A percentile compares a stretch with the other conserved stretches of the same genome.
Evolutionary conservation across 2,888 invertebrate genomes (phyloP).

Genomic region (Phengaris alcon): DNA sequence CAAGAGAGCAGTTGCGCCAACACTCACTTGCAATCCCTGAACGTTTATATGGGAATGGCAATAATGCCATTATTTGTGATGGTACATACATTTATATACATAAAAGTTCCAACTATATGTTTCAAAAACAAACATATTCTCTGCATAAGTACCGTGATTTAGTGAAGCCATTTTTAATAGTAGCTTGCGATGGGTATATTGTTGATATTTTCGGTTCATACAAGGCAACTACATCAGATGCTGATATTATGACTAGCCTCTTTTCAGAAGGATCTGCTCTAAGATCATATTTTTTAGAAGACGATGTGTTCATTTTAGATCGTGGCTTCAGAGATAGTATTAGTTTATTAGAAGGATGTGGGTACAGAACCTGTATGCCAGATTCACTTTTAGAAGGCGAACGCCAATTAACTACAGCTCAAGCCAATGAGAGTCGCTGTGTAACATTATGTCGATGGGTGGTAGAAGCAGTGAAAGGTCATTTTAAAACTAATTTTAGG

Average conservation of each 20-base stretch:
- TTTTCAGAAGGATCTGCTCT: neutral
- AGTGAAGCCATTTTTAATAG: conserved; percentile 13
- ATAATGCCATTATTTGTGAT: too few species aligned
- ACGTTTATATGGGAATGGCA: too few species aligned
- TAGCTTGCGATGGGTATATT: conserved; percentile 2
- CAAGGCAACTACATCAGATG: conserved; percentile 3
- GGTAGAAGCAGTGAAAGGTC: conserved; percentile 3
- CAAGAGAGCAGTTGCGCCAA: neutral
- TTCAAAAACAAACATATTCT: conserved; percentile 17
- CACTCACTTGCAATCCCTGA: neutral
- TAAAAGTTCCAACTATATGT: neutral
- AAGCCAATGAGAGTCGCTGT: conserved; percentile 26
- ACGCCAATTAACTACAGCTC: conserved; percentile 14
- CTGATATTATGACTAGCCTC: neutral
- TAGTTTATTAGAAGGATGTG: too few species aligned
- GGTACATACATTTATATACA: neutral
- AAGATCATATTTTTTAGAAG: too few species aligned
- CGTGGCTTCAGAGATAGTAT: too few species aligned
- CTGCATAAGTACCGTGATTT: conserved; percentile 5
- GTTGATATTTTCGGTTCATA: neutral
- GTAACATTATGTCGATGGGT: conserved; percentile 18
- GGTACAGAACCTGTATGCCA: too few species aligned
- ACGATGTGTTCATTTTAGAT: too few species aligned
- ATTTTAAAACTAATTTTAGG: neutral
- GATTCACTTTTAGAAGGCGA: too few species aligned